Conservation (phyloP, 2,797 vertebrate species). For the Pachyuromys duprasi region DNA sequence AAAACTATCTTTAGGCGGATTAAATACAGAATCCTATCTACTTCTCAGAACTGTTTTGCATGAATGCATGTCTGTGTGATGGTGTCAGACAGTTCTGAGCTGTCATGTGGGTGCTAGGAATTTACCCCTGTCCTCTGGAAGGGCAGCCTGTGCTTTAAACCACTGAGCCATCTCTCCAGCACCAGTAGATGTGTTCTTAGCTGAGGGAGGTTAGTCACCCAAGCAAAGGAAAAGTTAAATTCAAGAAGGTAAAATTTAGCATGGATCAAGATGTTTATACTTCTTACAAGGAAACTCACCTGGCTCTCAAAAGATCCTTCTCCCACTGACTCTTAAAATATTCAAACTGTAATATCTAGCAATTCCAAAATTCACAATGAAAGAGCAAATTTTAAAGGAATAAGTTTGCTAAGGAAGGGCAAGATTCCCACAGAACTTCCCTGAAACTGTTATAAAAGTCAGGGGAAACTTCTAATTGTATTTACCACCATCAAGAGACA, state of each 20-base stretch:
- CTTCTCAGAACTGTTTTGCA: not conserved
- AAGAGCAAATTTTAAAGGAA: slow-evolving; percentile 28
- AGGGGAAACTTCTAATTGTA: not conserved
- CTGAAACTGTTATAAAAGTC: not conserved
- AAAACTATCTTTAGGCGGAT: not conserved
- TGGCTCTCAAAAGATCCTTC: not conserved
- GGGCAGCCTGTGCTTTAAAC: too few relatives aligned
- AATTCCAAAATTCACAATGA: slow-evolving; percentile 19
- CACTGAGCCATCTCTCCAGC: too few relatives aligned
- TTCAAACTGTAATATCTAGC: not conserved
- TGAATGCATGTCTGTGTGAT: too few relatives aligned
- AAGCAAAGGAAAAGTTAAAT: slow-evolving; percentile 24
- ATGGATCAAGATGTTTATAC: not conserved
- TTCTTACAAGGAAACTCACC: not conserved
- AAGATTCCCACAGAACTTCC: not conserved
- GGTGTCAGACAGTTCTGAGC: too few relatives aligned
- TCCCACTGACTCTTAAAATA: not conserved
- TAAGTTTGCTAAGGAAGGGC: not conserved
- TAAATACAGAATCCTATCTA: not conserved
- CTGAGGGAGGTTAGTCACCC: not conserved
- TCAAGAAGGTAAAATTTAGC: slow-evolving; percentile 8
- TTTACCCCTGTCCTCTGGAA: too few relatives aligned
- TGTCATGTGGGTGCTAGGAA: too few relatives aligned
- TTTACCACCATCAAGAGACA: not conserved
- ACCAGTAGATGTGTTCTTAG: not conserved